A percentile compares a stretch with the other conserved stretches of the same genome.
These are phyloP conservation scores for Thaleichthys pacificus DNA, from an alignment of 2,797 vertebrate species.

Conservation along the genomic window DNA sequence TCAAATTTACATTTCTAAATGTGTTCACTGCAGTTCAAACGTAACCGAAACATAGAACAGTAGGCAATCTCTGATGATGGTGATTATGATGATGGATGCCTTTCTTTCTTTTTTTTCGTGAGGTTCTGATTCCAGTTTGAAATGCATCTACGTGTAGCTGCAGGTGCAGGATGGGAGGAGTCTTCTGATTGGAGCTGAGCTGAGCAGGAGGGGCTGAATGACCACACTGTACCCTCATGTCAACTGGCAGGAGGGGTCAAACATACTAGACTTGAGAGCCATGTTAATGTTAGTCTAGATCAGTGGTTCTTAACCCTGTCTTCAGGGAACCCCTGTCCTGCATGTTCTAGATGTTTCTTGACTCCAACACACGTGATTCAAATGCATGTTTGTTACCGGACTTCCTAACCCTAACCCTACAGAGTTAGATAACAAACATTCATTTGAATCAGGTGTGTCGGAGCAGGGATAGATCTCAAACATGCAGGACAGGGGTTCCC, in stretches of 20 bases:
- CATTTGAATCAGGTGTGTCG: too few relatives aligned
- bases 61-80: conserved; percentile 29
- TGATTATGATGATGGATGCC: conserved; percentile 29
- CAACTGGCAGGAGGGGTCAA: not conserved
- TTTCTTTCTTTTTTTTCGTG: conserved; percentile 50
- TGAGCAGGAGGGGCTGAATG: conserved; percentile 35
- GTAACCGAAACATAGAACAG: conserved; percentile 44
- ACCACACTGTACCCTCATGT: not conserved
- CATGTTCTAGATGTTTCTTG: not conserved
- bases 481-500: too few relatives aligned
- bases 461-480: too few relatives aligned
- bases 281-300: too few relatives aligned
- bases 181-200: conserved; percentile 63
- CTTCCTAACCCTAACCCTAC: too few relatives aligned
- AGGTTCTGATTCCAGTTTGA: conserved; percentile 58
- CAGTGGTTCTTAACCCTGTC: not conserved
- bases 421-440: too few relatives aligned
- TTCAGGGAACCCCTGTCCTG: not conserved
- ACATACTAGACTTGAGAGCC: too few relatives aligned
- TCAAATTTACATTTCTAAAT: conserved; percentile 35
- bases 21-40: conserved; percentile 30
- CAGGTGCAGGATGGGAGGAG: conserved; percentile 50
- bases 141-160: conserved; percentile 47
- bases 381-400: too few relatives aligned
- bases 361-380: too few relatives aligned